Base-by-base conservation (phyloP, 1,140 invertebrate genomes). In the Drosophila truncata region DNA sequence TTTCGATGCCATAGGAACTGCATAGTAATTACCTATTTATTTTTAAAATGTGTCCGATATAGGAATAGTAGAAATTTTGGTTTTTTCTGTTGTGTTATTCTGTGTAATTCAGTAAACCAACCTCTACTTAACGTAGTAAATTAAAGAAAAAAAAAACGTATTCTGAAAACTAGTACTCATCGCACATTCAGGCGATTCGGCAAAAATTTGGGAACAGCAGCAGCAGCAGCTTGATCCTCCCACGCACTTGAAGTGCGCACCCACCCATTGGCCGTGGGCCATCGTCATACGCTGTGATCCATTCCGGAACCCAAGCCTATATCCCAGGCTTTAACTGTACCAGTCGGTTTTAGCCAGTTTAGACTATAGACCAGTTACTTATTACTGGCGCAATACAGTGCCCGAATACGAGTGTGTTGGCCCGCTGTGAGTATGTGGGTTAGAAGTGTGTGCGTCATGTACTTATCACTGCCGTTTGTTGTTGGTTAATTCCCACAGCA, bases 191-290 rank as follows among this genome's bases (percentile, higher is more conserved):
- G 57, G 25, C 46, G 37, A 27, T 31, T 18, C 25, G 33, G 44
- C 39, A 29, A 66, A 64, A 59, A 59, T 85, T 84, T 59, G 61
- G 64, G 60, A 60, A 44, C 66, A 77, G 62, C 81, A 71, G 27
- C 81, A 71, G 27, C 27, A 8, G 71, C 62, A 58, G 42, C 47
- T 58, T 35, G 73, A 61, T 50, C 72, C 84, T 50, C 65, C 61
- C 73, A 74, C 83, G 54, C 69, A 64, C 50, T 72, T 41, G 42
- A 60, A 59, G 59, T 79, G 58, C 71, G 77, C 84, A 88, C 84
- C 84, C 84, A 88, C 85, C 85, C 74, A 90, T 78, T 80, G 81
- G 80, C 74, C 80, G 78, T 60, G 78, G 76, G 77, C 72, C 47
- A 78, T 78, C 76, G 65, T 44, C 79, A 61, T 69, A 54, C 13